Base-by-base conservation (phyloP, 2,888 invertebrate species). In the Mesorhabditis belari region DNA sequence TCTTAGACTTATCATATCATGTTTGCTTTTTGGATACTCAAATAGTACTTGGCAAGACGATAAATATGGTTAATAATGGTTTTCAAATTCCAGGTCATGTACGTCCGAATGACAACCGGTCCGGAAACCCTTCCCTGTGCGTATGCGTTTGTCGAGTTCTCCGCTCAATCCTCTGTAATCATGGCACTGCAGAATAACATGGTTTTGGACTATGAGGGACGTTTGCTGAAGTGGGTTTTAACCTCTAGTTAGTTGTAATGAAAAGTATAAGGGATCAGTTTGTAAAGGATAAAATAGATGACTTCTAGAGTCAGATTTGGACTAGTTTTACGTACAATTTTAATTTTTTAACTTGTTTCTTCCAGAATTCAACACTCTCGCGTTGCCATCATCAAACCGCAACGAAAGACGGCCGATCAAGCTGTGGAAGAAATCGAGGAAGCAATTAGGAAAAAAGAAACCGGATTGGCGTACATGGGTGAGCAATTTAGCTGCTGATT, bases 71-170 rank as follows among this genome's bases (percentile, higher is more conserved):
- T n/a, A n/a, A n/a, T n/a, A n/a, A n/a, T n/a, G n/a, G n/a, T n/a
- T n/a, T n/a, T n/a, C n/a, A n/a, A n/a, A n/a, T n/a, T n/a, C n/a
- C 61, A 98, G 84, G 90, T 98, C 1, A 96, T 95, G 82, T 98
- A 94, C 82, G 85, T 92, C 59, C 86, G 96, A 26, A 88, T 92
- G 83, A 92, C 94, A 76, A 61, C 70, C 21, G 89, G 88, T n/a
- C 86, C 89, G 66, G 87, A 87, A 25, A 85, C 87, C 58, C 87
- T 88, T 52, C 80, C 81, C 3, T 80, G 82, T 23, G 74, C 81
- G 17, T 91, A 90, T 83, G 90, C 90, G 3, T 86, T 95, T 77
- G 86, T 98, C 61, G 98, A 98, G 83, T 91, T 94, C 83, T 88
- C 90, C 3, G 93, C 95, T 71, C 96, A 96, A 82, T 87, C 89